Conservation (phyloP, 2,113 vertebrate species). For the Caloenas nicobarica region DNA sequence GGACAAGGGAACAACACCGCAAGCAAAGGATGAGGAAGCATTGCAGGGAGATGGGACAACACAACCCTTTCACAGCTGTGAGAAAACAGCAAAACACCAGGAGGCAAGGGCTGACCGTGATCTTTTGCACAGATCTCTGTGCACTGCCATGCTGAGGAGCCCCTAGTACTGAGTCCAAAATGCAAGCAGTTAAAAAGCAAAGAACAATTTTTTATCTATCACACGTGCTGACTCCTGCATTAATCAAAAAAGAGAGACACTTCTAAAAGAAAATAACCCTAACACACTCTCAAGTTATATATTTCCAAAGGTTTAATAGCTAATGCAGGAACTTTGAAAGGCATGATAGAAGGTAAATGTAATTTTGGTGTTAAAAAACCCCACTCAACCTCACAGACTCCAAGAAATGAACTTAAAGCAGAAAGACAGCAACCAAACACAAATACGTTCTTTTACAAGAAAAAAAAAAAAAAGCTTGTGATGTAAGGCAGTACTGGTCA, state of each 20-base stretch:
- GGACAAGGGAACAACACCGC: neutral
- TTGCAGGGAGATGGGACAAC: neutral
- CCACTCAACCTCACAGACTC: neutral
- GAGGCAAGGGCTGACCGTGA: neutral
- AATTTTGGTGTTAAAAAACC: neutral
- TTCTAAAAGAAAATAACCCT: neutral
- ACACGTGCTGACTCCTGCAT: neutral
- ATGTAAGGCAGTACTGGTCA: rapidly evolving
- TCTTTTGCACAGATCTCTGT: neutral
- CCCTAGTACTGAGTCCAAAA: neutral
- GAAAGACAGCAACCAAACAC: neutral
- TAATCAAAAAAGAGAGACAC: neutral
- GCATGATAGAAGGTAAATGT: neutral
- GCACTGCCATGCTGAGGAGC: neutral
- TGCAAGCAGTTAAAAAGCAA: no score
- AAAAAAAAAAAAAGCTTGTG: no score
- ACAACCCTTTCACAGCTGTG: neutral
- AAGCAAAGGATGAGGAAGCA: neutral
- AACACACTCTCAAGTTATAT: neutral
- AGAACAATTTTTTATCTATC: neutral
- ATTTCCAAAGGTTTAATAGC: neutral
- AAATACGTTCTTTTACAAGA: neutral
- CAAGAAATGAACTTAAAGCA: neutral
- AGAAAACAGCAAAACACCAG: neutral
- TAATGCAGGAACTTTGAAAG: neutral